These are phyloP conservation scores for human DNA, from an alignment of 2,113 vertebrate species.

Conservation along the genomic window DNA sequence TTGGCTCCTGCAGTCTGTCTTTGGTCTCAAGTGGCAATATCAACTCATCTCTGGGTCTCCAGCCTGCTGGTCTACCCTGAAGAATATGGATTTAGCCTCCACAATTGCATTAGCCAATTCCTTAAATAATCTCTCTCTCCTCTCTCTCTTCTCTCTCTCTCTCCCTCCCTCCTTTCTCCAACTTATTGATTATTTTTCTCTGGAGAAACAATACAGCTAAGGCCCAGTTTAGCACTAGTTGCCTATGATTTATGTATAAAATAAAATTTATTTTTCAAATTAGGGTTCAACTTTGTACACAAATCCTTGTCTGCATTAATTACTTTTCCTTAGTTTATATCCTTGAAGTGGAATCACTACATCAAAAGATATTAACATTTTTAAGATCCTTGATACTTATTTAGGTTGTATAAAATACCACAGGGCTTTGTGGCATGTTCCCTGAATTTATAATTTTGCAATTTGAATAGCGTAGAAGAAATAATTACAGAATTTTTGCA, in stretches of 20 bases:
- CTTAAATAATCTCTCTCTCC: not conserved
- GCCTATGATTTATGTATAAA: not conserved
- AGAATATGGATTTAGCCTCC: not conserved
- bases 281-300: not conserved
- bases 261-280: not conserved
- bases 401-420: not conserved
- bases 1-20: not conserved
- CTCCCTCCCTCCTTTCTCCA: too few species aligned
- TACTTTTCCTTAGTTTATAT: not conserved
- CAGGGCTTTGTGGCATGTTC: not conserved
- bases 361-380: not conserved
- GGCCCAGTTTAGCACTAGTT: not conserved
- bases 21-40: not conserved
- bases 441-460: constrained; percentile 7
- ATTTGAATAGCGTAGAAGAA: not conserved
- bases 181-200: not conserved
- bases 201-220: not conserved
- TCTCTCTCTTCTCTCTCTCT: too few species aligned
- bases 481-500: not conserved
- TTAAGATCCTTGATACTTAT: not conserved
- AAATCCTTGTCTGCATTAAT: not conserved
- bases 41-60: not conserved
- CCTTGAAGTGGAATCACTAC: not conserved
- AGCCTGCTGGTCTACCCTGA: not conserved
- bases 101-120: not conserved